These are phyloP conservation scores for Leptinotarsa rubiginosa DNA, from an alignment of 2,888 invertebrate genomes.

Conservation along the genomic window DNA sequence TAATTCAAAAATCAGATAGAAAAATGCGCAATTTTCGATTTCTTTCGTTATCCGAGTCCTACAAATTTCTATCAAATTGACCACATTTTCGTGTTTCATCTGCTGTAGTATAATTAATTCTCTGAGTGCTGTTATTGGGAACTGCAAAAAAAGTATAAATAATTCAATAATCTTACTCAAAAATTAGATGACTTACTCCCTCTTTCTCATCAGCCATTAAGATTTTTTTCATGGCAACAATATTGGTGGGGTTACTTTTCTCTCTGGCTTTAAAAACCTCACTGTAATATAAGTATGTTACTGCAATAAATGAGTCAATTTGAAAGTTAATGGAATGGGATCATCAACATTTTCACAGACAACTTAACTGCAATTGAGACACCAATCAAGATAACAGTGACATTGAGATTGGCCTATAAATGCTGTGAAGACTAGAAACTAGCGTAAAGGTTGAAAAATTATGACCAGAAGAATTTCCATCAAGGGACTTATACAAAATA, in stretches of 20 bases:
- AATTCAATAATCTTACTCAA: background rate
- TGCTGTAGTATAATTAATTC: conserved; percentile 96
- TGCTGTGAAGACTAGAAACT: too few relatives aligned
- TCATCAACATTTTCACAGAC: too few relatives aligned
- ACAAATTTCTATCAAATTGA: conserved; percentile 96
- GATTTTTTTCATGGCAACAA: conserved; percentile 99
- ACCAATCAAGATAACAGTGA: too few relatives aligned
- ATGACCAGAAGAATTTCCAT: too few relatives aligned
- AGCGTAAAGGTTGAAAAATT: too few relatives aligned
- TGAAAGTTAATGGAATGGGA: too few relatives aligned
- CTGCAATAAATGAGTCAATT: too few relatives aligned
- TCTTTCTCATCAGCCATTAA: conserved; percentile 99
- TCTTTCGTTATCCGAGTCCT: conserved; percentile 83
- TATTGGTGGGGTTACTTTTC: conserved; percentile 84
- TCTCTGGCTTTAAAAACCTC: conserved; percentile 98
- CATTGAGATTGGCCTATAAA: too few relatives aligned
- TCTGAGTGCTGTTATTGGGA: conserved; percentile 97
- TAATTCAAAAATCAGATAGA: conserved; percentile 98
- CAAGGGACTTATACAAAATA: too few relatives aligned
- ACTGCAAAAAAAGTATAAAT: conserved; percentile 72
- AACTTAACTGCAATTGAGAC: too few relatives aligned
- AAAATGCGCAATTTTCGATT: conserved; percentile 86
- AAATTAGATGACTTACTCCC: conserved; percentile 74
- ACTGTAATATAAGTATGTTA: conserved; percentile 67
- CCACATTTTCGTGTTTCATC: conserved; percentile 96